Evolutionary conservation across 2,888 invertebrate species (phyloP).

Genomic region (Clitarchus hookeri): DNA sequence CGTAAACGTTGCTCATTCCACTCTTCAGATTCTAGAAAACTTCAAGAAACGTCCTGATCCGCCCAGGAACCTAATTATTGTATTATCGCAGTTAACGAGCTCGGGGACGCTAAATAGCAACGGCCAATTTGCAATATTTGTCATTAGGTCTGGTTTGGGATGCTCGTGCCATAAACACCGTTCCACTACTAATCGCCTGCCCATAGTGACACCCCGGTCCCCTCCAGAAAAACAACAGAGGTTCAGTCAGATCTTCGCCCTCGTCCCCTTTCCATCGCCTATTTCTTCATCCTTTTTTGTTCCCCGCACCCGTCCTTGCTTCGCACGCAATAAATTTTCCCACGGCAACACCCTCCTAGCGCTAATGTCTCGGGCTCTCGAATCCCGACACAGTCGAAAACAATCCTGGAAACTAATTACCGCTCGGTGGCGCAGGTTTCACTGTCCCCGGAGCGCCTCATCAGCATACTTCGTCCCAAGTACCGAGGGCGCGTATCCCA

Average conservation of each 20-base stretch:
- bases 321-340: slow-evolving; percentile 16
- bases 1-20: not conserved
- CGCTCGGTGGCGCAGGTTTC: not conserved
- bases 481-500: not conserved
- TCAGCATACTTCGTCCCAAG: not conserved
- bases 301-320: not conserved
- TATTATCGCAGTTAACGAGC: not conserved
- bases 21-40: not conserved
- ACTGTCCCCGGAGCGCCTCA: not conserved
- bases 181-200: not conserved
- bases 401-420: slow-evolving; percentile 2
- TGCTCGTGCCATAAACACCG: not conserved
- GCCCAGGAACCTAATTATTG: not conserved
- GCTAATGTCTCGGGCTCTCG: not conserved
- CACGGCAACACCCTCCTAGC: not conserved
- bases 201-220: not conserved
- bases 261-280: not conserved
- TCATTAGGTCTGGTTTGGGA: not conserved
- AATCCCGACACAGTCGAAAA: not conserved
- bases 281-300: not conserved
- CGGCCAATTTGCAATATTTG: slow-evolving; percentile 8
- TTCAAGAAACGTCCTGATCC: not conserved
- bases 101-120: not conserved
- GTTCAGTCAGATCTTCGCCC: too few species aligned
- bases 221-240: too few species aligned